Evolutionary conservation across 2,113 vertebrate species (phyloP).

Genomic region (Phocoena sinus): DNA sequence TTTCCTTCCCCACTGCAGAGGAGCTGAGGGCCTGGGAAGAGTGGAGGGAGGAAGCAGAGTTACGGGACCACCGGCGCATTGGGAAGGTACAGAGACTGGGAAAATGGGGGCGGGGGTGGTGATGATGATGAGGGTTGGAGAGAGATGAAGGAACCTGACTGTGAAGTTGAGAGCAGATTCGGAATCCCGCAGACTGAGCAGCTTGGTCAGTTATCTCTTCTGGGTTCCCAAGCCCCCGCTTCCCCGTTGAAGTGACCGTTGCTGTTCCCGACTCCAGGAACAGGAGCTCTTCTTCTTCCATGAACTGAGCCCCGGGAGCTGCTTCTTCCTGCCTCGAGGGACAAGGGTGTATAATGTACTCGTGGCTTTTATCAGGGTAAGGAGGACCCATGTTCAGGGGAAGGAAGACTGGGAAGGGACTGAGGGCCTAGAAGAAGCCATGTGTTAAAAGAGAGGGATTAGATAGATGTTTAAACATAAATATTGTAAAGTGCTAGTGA

Average conservation of each 20-base stretch:
- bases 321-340: constrained; percentile 94
- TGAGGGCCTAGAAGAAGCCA: not conserved
- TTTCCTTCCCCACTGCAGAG: constrained; percentile 85
- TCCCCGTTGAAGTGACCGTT: not conserved
- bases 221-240: not conserved
- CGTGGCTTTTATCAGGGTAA: constrained; percentile 91
- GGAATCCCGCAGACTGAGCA: not conserved
- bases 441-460: not conserved
- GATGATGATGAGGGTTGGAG: accelerated
- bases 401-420: not conserved
- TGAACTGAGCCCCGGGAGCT: constrained; percentile 93
- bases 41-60: constrained; percentile 82
- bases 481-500: not conserved
- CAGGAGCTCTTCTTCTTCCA: constrained; percentile 95
- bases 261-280: constrained; percentile 70
- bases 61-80: constrained; percentile 89
- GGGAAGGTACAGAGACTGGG: constrained; percentile 80
- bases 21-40: constrained; percentile 83
- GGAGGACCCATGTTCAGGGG: not conserved
- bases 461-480: not conserved
- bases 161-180: not conserved
- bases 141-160: not conserved
- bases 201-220: accelerated
- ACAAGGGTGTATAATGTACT: constrained; percentile 91
- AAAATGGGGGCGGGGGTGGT: accelerated